Conservation (phyloP, 2,888 invertebrate genomes). For the Ophonus ardosiacus region DNA sequence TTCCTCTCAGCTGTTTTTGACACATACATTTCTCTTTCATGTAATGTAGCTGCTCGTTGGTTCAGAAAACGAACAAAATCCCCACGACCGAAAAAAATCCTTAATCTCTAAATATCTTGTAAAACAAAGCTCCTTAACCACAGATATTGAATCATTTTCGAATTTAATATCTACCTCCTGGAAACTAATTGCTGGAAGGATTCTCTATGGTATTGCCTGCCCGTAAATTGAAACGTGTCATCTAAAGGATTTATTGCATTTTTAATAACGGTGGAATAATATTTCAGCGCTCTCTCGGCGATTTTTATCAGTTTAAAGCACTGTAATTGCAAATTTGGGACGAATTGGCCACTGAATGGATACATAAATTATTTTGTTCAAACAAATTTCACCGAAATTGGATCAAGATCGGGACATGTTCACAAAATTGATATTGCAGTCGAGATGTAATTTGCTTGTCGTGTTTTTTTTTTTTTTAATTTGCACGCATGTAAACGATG, state of each 20-base stretch:
- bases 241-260: constrained; percentile 17
- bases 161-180: not conserved
- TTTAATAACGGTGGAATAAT: constrained; percentile 23
- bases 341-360: constrained; percentile 35
- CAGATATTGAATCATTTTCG: not conserved
- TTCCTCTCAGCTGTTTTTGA: constrained; percentile 11
- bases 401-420: not conserved
- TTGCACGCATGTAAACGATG: not conserved
- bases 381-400: not conserved
- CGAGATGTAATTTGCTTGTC: not conserved
- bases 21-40: constrained; percentile 34
- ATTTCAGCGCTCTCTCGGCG: constrained; percentile 10
- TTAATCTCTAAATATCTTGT: constrained; percentile 23
- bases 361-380: constrained; percentile 34
- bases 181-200: not conserved
- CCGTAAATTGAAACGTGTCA: constrained; percentile 30
- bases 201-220: not conserved
- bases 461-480: not conserved
- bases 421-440: not conserved
- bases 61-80: constrained; percentile 28
- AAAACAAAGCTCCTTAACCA: not conserved
- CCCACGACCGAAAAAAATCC: constrained; percentile 1
- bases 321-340: constrained; percentile 30
- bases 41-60: constrained; percentile 21
- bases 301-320: constrained; percentile 37